Percentiles rank a stretch among this genome's conserved stretches.
Conservation (phyloP, 2,888 invertebrate species). For the Drosophila meridionalis region DNA sequence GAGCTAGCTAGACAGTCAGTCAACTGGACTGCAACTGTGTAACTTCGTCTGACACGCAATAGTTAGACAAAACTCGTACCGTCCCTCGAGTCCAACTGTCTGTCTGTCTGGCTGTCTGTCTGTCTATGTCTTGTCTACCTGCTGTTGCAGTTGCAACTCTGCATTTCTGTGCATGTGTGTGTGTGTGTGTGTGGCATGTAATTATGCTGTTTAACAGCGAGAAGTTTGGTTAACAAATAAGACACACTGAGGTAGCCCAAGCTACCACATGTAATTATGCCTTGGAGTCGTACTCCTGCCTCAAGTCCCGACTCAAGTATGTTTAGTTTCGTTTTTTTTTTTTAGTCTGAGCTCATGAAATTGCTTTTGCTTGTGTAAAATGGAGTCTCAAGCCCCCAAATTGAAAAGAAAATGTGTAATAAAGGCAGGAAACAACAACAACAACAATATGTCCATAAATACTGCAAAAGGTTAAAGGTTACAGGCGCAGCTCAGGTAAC, state of each 20-base stretch:
- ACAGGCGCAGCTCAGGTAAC: background rate
- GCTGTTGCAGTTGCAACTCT: constrained; percentile 35
- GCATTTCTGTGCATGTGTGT: background rate
- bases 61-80: constrained; percentile 56
- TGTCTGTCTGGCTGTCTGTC: background rate
- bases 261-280: constrained; percentile 49
- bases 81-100: constrained; percentile 25
- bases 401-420: constrained; percentile 12
- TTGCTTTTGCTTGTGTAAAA: constrained; percentile 22
- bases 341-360: constrained; percentile 29
- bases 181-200: constrained; percentile 61
- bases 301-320: constrained; percentile 12
- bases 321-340: constrained; percentile 5
- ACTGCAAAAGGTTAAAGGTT: constrained; percentile 36
- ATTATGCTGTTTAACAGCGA: constrained; percentile 78
- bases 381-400: constrained; percentile 12
- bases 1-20: constrained; percentile 28
- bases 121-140: constrained; percentile 45
- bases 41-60: constrained; percentile 72
- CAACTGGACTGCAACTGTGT: constrained; percentile 52
- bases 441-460: constrained; percentile 3
- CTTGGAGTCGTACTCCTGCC: constrained; percentile 11
- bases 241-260: constrained; percentile 48
- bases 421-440: constrained; percentile 15
- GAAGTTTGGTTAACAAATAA: constrained; percentile 72